Evolutionary conservation across 2,888 invertebrate species (phyloP).

Genomic region (Bruchidius siliquastri): DNA sequence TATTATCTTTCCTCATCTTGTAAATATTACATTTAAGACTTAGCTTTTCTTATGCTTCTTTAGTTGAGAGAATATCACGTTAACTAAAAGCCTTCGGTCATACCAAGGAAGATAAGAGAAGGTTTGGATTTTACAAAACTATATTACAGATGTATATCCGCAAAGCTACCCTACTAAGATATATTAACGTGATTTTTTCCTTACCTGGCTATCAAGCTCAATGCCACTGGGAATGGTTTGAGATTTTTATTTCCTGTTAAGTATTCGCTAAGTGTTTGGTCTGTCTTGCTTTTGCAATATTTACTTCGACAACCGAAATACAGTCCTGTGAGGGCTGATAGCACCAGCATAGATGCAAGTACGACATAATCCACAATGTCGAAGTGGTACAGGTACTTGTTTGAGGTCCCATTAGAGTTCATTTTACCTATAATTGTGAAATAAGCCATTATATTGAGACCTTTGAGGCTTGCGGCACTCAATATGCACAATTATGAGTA

Average conservation of each 20-base stretch:
- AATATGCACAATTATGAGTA: too few species aligned
- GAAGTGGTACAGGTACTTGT: slow-evolving; percentile 30
- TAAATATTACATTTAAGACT: too few species aligned
- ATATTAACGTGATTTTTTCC: too few species aligned
- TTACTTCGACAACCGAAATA: slow-evolving; percentile 57
- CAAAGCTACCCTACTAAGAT: too few species aligned
- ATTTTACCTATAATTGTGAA: slow-evolving; percentile 11
- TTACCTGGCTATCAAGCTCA: slow-evolving; percentile 81
- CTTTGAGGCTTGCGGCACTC: neutral
- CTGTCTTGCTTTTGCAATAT: slow-evolving; percentile 48
- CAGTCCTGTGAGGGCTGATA: slow-evolving; percentile 75
- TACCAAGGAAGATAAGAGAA: neutral
- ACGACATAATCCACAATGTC: slow-evolving; percentile 61
- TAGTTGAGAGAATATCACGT: slow-evolving; percentile 3
- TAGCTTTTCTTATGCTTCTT: slow-evolving; percentile 1
- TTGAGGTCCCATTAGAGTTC: slow-evolving; percentile 8
- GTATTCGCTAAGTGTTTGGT: slow-evolving; percentile 59
- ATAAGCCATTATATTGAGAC: neutral
- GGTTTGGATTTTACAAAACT: too few species aligned
- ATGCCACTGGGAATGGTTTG: slow-evolving; percentile 76
- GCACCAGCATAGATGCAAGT: slow-evolving; percentile 62
- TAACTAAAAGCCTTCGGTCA: too few species aligned
- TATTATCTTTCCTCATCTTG: too few species aligned
- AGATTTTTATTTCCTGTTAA: slow-evolving; percentile 71
- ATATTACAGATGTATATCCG: too few species aligned